Evolutionary conservation across 2,797 vertebrate genomes (phyloP).

Genomic region (Falco peregrinus): DNA sequence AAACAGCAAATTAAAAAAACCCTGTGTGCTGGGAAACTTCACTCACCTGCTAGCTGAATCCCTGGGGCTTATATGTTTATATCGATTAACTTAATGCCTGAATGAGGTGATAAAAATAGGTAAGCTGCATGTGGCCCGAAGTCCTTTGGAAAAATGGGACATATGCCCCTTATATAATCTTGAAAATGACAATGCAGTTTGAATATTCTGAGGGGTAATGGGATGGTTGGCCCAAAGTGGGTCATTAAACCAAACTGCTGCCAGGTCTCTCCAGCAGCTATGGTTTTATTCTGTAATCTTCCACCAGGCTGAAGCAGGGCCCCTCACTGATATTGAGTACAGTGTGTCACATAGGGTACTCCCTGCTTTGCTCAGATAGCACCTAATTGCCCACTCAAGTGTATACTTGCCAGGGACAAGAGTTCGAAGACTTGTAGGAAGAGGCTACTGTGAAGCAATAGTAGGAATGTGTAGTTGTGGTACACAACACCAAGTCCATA

Average conservation of each 20-base stretch:
- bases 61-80: not conserved
- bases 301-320: not conserved
- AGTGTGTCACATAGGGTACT: not conserved
- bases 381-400: not conserved
- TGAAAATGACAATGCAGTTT: not conserved
- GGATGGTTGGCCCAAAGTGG: not conserved
- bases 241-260: not conserved
- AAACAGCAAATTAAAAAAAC: not conserved
- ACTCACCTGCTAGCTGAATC: not conserved
- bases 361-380: not conserved
- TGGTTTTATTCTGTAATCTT: not conserved
- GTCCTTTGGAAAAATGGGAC: not conserved
- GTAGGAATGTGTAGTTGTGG: not conserved
- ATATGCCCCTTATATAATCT: not conserved
- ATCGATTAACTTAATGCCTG: not conserved
- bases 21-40: not conserved
- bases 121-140: not conserved
- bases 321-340: not conserved
- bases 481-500: not conserved
- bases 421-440: not conserved
- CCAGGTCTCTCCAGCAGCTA: not conserved
- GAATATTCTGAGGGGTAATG: not conserved
- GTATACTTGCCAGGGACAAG: not conserved
- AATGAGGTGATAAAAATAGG: slow-evolving; percentile 16
- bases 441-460: not conserved